These are phyloP conservation scores for Euproctis similis DNA, from an alignment of 2,888 invertebrate genomes.

Conservation along the genomic window DNA sequence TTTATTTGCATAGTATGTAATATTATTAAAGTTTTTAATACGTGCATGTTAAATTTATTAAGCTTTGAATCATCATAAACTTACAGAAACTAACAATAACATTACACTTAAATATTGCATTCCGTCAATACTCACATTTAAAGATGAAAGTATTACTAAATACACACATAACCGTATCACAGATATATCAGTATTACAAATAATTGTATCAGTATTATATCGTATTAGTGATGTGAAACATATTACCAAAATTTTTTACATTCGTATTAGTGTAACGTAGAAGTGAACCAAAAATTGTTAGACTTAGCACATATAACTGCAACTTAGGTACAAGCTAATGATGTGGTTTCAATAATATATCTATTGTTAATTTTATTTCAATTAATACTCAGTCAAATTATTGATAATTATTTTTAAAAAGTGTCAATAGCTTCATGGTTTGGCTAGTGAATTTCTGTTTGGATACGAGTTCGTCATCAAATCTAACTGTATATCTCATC, in stretches of 20 bases:
- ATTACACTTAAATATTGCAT: constrained; percentile 73
- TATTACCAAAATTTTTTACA: constrained; percentile 14
- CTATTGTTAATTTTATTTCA: background rate
- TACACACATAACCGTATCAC: constrained; percentile 47
- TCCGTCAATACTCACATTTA: constrained; percentile 65
- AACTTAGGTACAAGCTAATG: constrained; percentile 17
- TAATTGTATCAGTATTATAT: constrained; percentile 11
- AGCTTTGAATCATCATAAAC: no score
- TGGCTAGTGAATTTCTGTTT: no score
- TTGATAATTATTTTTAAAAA: no score
- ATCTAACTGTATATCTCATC: no score
- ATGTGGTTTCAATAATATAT: constrained; percentile 20
- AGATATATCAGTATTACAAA: constrained; percentile 20
- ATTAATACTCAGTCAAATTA: background rate
- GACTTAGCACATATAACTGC: constrained; percentile 27
- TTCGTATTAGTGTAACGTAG: constrained; percentile 19
- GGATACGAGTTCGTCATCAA: no score
- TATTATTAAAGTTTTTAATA: constrained; percentile 47
- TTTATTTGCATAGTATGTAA: constrained; percentile 50
- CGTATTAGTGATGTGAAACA: constrained; percentile 13
- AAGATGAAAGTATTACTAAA: constrained; percentile 22
- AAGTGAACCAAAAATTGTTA: constrained; percentile 25
- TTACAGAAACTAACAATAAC: constrained; percentile 30
- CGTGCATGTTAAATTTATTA: constrained; percentile 53
- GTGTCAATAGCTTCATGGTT: no score